These are phyloP conservation scores for Rhynchotus rufescens DNA, from an alignment of 2,797 vertebrate species.

Conservation along the genomic window DNA sequence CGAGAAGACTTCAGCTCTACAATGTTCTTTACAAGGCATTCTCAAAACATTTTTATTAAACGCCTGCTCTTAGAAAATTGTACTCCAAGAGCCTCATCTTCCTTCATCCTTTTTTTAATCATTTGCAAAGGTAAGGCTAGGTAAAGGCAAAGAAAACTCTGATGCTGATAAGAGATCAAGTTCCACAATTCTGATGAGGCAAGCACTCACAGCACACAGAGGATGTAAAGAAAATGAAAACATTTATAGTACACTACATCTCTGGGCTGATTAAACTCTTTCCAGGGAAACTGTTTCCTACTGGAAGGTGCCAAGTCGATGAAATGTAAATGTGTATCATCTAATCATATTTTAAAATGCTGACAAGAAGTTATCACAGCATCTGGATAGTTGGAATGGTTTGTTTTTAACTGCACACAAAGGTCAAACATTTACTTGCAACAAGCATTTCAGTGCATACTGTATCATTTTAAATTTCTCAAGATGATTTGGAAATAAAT, in stretches of 20 bases:
- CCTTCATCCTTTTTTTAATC: not conserved
- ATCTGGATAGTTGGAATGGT: not conserved
- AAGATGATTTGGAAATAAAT: not conserved
- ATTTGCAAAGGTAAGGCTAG: not conserved
- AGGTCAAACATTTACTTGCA: not conserved
- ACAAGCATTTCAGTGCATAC: not conserved
- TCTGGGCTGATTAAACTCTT: slow-evolving; percentile 12
- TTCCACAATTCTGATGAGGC: not conserved
- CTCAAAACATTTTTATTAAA: not conserved
- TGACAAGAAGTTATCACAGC: not conserved
- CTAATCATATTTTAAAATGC: not conserved
- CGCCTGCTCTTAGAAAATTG: not conserved
- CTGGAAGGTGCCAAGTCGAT: not conserved
- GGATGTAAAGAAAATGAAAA: slow-evolving; percentile 2
- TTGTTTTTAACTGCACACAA: not conserved
- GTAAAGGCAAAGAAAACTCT: not conserved
- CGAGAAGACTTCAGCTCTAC: not conserved
- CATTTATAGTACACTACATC: not conserved
- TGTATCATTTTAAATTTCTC: not conserved
- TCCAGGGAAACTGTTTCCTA: not conserved
- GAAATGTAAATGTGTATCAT: not conserved
- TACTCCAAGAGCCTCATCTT: not conserved
- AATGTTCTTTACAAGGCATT: not conserved
- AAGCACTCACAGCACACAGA: not conserved
- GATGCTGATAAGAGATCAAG: not conserved